These are phyloP conservation scores for Erethizon dorsatum DNA, from an alignment of 2,797 vertebrate genomes.

Conservation along the genomic window DNA sequence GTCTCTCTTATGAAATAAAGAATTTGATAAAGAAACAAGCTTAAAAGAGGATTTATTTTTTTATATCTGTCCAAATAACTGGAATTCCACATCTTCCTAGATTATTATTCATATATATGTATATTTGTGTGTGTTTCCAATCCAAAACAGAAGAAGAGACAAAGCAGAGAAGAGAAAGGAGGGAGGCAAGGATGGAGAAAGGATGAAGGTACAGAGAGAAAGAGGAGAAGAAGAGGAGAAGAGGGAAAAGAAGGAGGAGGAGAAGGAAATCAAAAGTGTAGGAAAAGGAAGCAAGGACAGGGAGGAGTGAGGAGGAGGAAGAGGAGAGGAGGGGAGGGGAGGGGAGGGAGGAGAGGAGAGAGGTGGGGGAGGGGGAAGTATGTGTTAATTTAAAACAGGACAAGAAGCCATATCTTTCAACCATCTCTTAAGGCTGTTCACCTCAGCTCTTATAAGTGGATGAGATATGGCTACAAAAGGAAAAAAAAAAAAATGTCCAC, in stretches of 20 bases:
- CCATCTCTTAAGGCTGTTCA: not conserved
- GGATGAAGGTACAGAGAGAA: not conserved
- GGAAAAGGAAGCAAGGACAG: not conserved
- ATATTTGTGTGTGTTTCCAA: not conserved
- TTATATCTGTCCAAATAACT: not conserved
- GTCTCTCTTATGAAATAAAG: rapidly evolving
- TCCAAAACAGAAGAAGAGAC: not conserved
- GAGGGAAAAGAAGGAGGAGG: not conserved
- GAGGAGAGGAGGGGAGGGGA: not conserved
- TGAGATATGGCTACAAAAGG: not conserved
- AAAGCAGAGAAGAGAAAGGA: not conserved
- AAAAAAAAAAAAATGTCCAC: slow-evolving; percentile 2
- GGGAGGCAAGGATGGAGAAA: too few relatives aligned
- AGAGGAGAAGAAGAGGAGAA: not conserved
- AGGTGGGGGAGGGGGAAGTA: not conserved
- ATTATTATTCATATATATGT: not conserved
- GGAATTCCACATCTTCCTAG: not conserved
- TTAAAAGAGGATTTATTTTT: not conserved
- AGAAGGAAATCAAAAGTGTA: not conserved
- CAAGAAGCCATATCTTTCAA: not conserved
- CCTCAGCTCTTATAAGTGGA: not conserved
- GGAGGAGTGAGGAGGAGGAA: not conserved
- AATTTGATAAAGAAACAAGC: not conserved
- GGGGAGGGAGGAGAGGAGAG: not conserved
- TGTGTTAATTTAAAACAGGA: not conserved